Evolutionary conservation across 2,888 invertebrate species (phyloP).

Genomic region (Phortica magna): DNA sequence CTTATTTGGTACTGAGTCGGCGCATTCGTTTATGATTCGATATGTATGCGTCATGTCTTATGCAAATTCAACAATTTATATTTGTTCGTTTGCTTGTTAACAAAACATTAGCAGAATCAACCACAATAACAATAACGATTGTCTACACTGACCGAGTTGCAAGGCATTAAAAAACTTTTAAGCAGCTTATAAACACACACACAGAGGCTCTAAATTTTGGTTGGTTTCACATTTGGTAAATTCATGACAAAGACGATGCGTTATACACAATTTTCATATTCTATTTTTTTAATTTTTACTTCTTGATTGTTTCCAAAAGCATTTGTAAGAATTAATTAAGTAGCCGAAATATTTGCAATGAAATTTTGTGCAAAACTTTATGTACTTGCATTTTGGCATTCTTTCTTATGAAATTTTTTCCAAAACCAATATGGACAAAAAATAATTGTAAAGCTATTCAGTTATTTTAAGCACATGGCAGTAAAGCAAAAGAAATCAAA

Average conservation of each 20-base stretch:
- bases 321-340: not conserved
- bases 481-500: not conserved
- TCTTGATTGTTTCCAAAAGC: too few species aligned
- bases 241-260: too few species aligned
- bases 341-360: not conserved
- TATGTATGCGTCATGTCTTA: not conserved
- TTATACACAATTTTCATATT: too few species aligned
- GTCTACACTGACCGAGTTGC: not conserved
- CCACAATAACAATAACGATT: not conserved
- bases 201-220: not conserved
- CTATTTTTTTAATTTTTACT: too few species aligned
- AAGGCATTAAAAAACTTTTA: not conserved
- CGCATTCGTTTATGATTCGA: not conserved
- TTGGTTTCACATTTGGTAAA: too few species aligned
- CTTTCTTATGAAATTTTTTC: too few species aligned
- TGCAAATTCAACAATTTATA: not conserved
- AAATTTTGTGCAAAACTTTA: not conserved
- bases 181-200: slow-evolving; percentile 9
- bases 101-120: not conserved
- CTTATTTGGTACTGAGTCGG: not conserved
- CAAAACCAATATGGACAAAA: not conserved
- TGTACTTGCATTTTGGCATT: not conserved
- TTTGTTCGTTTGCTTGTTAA: too few species aligned
- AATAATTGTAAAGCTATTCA: not conserved
- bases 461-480: too few species aligned